These are phyloP conservation scores for Akabosia matsudoensis DNA, from an alignment of 1,140 invertebrate species.

Conservation along the genomic window DNA sequence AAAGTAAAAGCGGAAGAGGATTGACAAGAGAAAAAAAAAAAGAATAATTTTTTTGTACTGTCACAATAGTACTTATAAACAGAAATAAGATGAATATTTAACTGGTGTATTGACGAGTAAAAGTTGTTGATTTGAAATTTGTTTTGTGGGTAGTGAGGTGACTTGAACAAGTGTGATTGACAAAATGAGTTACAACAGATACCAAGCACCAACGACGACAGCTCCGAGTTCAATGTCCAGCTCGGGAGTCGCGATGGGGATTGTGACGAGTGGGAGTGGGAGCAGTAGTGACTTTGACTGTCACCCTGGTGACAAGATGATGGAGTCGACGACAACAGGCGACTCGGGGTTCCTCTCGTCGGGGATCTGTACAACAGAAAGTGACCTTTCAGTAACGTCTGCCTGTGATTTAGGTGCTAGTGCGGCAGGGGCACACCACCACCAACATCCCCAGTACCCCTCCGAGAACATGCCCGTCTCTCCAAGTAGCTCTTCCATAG, in stretches of 20 bases:
- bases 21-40: background rate
- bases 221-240: background rate
- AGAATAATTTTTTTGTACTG: background rate
- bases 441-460: constrained; percentile 29
- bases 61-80: too few relatives aligned
- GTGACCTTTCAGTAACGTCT: constrained; percentile 47
- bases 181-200: constrained; percentile 5
- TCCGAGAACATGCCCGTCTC: constrained; percentile 44
- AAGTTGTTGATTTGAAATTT: background rate
- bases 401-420: constrained; percentile 38
- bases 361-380: constrained; percentile 54
- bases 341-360: constrained; percentile 60
- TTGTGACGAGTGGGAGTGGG: background rate
- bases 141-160: background rate
- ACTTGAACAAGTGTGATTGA: background rate
- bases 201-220: background rate
- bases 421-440: background rate
- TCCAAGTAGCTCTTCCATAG: constrained; percentile 36
- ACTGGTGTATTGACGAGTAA: too few relatives aligned
- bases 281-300: constrained; percentile 10
- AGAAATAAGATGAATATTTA: too few relatives aligned
- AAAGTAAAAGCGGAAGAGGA: background rate
- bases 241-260: background rate
- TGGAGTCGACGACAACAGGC: constrained; percentile 25
- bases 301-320: background rate